Evolutionary conservation across 2,888 invertebrate species (phyloP).

Genomic region (Ferrisia virgata): DNA sequence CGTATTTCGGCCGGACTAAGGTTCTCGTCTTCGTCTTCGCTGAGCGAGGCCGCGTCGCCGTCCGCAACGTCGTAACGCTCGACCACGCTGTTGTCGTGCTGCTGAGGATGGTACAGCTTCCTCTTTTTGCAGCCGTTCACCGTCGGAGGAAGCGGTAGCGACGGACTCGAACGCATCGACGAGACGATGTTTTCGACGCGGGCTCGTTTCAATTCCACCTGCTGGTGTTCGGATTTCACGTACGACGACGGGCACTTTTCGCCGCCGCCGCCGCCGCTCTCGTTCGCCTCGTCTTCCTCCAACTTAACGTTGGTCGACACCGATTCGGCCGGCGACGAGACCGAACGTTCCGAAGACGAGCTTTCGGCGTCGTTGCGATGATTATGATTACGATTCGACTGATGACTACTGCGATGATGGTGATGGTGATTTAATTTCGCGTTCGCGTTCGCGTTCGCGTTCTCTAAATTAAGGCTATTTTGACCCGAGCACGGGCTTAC

Average conservation of each 20-base stretch:
- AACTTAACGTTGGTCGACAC: constrained; percentile 24
- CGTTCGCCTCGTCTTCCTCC: constrained; percentile 43
- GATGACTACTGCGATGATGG: not conserved
- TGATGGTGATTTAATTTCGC: not conserved
- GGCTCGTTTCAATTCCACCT: constrained; percentile 77
- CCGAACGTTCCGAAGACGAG: constrained; percentile 33
- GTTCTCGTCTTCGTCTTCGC: constrained; percentile 60
- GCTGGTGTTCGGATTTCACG: constrained; percentile 27
- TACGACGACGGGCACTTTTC: too few relatives aligned
- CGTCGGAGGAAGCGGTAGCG: constrained; percentile 68
- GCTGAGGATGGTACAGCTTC: constrained; percentile 92
- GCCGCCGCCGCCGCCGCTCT: too few relatives aligned
- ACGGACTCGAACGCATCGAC: constrained; percentile 85
- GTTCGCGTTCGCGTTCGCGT: not conserved
- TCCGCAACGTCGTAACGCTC: constrained; percentile 69
- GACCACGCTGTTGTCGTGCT: constrained; percentile 70
- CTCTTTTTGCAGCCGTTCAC: constrained; percentile 94
- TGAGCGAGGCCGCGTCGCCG: constrained; percentile 89
- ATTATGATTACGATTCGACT: not conserved
- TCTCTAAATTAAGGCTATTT: too few relatives aligned
- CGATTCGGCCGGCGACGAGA: constrained; percentile 29
- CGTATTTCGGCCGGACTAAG: constrained; percentile 75
- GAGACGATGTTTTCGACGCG: constrained; percentile 94
- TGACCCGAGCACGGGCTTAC: constrained; percentile 42
- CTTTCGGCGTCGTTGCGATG: constrained; percentile 20